Base-by-base conservation (phyloP, 23 tunicate genomes). In the Ascidia mentula region DNA sequence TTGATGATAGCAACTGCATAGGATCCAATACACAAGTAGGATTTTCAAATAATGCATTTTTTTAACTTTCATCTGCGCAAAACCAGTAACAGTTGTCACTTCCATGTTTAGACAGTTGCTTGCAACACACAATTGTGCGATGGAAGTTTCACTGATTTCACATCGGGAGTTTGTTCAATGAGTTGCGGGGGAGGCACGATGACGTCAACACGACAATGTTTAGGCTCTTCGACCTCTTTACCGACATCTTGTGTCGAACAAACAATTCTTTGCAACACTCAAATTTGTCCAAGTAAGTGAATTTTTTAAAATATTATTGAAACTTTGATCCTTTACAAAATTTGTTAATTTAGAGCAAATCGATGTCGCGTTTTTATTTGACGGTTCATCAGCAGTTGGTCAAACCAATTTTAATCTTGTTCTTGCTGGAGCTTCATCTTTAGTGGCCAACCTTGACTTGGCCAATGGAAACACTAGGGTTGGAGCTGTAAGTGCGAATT, bases 381-480 rank as follows among this genome's bases (percentile, higher is more conserved):
- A 53, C 65, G 65, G 65, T 28, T 53, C 65, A 53, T 20, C 65
- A 20, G 65, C 65, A 53, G 28, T 53, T 53, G 65, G 65, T 53
- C 2, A 6, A 9, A 20, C 65, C 4, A 53, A 53, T 53, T 5
- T 53, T 6, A 6, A 53, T 1, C 65, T 53, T 53, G 65, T 53
- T 20, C 24, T 53, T 26, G 22, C 65, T 53, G 65, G 65, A 5
- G 24, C 24, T 53, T 53, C 65, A 1, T 28, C 22, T 3, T 9
- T 53, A 28, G 13, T 53, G 7, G 65, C 12, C 4, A 53, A 6
- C 13, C 65, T 53, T 9, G 65, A 53, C 13, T 20, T 53, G 2
- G 24, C 22, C 65, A 53, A 26, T 53, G 65, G 65, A 53, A 53
- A 53, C 65, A 53, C 65, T 1, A 53, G 65, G 24, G 65, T 53